phyloP scores from a whole-genome alignment of 1,140 invertebrate species.

The Drosophila burlai region DNA sequence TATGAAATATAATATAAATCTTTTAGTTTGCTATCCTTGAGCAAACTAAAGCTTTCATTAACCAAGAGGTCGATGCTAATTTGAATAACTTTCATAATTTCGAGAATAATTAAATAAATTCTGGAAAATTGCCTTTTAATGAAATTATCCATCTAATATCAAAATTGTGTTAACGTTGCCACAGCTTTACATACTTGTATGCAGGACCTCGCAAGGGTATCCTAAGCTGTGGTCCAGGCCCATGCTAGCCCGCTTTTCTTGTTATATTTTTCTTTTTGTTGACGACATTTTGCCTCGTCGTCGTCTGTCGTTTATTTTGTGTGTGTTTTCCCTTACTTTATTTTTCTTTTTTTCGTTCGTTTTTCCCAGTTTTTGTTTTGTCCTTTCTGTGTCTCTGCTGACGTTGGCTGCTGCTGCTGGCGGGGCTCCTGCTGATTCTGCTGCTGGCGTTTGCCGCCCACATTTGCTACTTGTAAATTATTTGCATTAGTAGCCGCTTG shows the following conservation, averaged over 20 bases:
- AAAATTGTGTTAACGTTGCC: slow-evolving; percentile 5
- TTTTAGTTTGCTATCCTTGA: not conserved
- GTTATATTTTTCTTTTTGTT: slow-evolving; percentile 68
- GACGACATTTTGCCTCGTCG: slow-evolving; percentile 74
- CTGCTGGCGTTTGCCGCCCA: slow-evolving; percentile 70
- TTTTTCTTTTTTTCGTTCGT: slow-evolving; percentile 5
- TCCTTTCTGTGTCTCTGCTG: slow-evolving; percentile 55
- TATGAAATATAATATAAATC: not conserved
- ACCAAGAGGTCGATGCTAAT: not conserved
- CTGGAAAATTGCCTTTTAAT: slow-evolving; percentile 14
- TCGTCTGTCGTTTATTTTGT: slow-evolving; percentile 66
- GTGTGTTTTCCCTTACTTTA: slow-evolving; percentile 37
- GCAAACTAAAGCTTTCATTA: not conserved
- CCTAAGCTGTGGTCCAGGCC: slow-evolving; percentile 21
- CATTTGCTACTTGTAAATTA: slow-evolving; percentile 83
- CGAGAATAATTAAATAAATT: slow-evolving; percentile 9
- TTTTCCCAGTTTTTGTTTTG: slow-evolving; percentile 51
- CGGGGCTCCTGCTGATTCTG: slow-evolving; percentile 54
- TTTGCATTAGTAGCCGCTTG: slow-evolving; percentile 84
- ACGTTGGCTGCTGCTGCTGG: slow-evolving; percentile 43
- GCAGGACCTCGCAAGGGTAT: slow-evolving; percentile 17
- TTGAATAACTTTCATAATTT: slow-evolving; percentile 2
- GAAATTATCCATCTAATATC: slow-evolving; percentile 15
- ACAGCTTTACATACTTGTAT: not conserved
- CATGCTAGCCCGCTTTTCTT: slow-evolving; percentile 14